Base-by-base conservation (phyloP, 2,797 vertebrate species). In the Chrysocyon brachyurus region DNA sequence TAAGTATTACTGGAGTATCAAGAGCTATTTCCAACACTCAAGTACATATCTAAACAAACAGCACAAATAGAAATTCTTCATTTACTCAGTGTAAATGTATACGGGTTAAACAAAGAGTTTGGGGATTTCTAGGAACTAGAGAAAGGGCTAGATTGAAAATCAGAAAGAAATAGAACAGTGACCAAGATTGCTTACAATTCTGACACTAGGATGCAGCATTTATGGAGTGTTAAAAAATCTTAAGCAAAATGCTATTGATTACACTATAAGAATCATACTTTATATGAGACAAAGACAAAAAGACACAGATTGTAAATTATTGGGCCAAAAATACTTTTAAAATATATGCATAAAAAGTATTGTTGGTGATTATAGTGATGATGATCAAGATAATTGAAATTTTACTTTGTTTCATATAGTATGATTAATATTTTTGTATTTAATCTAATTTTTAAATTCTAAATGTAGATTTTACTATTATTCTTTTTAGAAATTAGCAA, bases 401-500 rank as follows among this genome's bases (percentile, higher is more conserved):
- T 26, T 61, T 84, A 64, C 33, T 81, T 28, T 40, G 15, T 81
- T n/a, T 63, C 31, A 85, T 26, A 24, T 14, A n/a, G 49, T 84
- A n/a, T 87, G 72, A 46, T 87, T 79, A 84, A 52, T 5, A 75
- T 81, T 95, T 78, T n/a, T 17, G 68, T 93, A 81, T 40, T 21
- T 79, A 73, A 91, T 66, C 91, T 73, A 33, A 88, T 77, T 64
- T 90, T 70, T 89, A 87, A 81, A 52, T 21, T 22, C 12, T 59
- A 90, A 83, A 52, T 52, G 54, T 21, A 66, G 24, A 36, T 87
- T 70, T 73, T 9, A 57, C 54, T 77, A 82, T 77, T 77, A 46
- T 77, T 82, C 12, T 28, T 46, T n/a, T 79, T 66, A 57, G 28
- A 52, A 94, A 31, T 72, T 77, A 75, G 75, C 10, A 24, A 64